Percentiles rank a stretch among this genome's conserved stretches.
These are phyloP conservation scores for Dermolepida albohirtum DNA, from an alignment of 2,888 invertebrate genomes.

Conservation along the genomic window DNA sequence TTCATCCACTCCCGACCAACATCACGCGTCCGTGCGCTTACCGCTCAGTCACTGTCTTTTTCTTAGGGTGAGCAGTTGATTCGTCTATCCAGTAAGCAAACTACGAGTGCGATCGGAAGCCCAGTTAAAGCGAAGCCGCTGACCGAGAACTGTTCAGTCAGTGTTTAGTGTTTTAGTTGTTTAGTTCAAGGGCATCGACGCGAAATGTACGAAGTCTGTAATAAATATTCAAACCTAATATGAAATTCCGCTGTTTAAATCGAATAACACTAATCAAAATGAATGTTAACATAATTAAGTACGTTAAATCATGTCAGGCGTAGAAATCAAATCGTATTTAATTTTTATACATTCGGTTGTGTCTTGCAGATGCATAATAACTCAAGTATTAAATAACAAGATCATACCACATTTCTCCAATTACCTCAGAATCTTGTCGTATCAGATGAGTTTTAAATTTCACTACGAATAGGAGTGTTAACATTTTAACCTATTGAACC, in stretches of 20 bases:
- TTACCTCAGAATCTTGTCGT: slow-evolving; percentile 8
- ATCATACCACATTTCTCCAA: slow-evolving; percentile 26
- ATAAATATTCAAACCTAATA: no score
- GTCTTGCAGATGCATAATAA: no score
- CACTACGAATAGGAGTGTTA: not conserved
- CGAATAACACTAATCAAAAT: no score
- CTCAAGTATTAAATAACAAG: not conserved
- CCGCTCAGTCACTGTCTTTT: slow-evolving; percentile 14
- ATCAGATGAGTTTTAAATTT: not conserved
- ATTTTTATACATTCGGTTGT: no score
- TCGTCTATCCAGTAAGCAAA: no score
- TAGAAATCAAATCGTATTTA: no score
- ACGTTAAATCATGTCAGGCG: no score
- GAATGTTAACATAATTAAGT: no score
- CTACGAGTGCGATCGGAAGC: no score
- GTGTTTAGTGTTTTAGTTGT: slow-evolving; percentile 21
- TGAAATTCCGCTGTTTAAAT: no score
- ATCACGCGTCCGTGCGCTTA: slow-evolving; percentile 4
- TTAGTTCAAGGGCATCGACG: slow-evolving; percentile 23
- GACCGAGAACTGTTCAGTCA: not conserved
- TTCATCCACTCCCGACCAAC: slow-evolving; percentile 29
- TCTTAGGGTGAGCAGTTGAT: not conserved
- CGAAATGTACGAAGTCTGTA: not conserved
- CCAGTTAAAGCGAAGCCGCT: no score
- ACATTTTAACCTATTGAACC: not conserved